A percentile compares a stretch with the other conserved stretches of the same genome.
Evolutionary conservation across 2,797 vertebrate species (phyloP).

Genomic region (Austrolebias charrua): DNA sequence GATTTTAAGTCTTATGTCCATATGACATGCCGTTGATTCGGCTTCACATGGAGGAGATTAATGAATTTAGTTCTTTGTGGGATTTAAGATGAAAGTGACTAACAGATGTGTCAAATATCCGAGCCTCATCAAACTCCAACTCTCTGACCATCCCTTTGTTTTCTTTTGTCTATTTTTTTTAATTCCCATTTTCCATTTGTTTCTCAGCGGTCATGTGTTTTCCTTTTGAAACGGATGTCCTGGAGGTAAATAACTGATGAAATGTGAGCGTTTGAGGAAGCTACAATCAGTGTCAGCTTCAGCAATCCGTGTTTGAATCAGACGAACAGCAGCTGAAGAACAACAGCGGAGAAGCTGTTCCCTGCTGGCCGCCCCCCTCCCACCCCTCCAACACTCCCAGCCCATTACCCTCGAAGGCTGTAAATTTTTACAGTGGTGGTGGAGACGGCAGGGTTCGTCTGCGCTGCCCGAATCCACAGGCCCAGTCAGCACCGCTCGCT

Average conservation of each 20-base stretch:
- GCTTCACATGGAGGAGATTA: neutral
- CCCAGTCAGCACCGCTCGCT: slow-evolving; percentile 14
- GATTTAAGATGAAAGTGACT: slow-evolving; percentile 2
- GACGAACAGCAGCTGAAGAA: slow-evolving; percentile 16
- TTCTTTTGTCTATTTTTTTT: neutral
- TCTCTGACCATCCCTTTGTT: neutral
- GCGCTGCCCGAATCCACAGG: slow-evolving; percentile 55
- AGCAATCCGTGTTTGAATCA: no score
- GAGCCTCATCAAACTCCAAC: neutral
- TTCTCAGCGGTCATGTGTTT: neutral
- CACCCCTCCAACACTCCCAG: slow-evolving; percentile 42
- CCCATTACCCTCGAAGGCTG: slow-evolving; percentile 64
- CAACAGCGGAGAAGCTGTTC: slow-evolving; percentile 6
- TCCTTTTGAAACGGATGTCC: slow-evolving; percentile 2
- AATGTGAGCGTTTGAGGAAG: neutral
- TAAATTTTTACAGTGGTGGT: slow-evolving; percentile 67
- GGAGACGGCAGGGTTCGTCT: slow-evolving; percentile 62
- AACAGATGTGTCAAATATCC: slow-evolving; percentile 2
- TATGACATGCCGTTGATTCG: neutral
- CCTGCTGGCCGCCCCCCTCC: neutral
- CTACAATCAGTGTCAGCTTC: neutral
- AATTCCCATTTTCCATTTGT: neutral
- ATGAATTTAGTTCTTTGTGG: slow-evolving; percentile 5
- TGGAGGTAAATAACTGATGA: neutral
- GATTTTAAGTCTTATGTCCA: neutral